Evolutionary conservation across 2,113 vertebrate species (phyloP).

Genomic region (Pollachius pollachius): DNA sequence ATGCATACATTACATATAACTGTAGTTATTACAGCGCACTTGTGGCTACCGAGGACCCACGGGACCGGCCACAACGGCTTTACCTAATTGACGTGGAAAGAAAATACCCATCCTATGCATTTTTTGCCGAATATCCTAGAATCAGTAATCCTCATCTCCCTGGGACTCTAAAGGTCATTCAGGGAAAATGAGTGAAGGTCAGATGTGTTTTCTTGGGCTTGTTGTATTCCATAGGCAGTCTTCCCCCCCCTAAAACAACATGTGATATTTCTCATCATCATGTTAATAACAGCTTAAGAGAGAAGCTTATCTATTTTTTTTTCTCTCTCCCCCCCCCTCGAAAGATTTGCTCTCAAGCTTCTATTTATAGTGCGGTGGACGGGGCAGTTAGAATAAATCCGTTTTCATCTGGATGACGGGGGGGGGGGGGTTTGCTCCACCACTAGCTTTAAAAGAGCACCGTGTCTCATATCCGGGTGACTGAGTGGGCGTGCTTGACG

Average conservation of each 20-base stretch:
- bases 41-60: no score
- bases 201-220: no score
- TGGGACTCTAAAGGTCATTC: no score
- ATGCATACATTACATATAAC: no score
- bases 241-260: slow-evolving; percentile 45
- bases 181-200: no score
- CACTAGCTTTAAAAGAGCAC: slow-evolving; percentile 64
- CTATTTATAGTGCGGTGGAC: slow-evolving; percentile 73
- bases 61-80: no score
- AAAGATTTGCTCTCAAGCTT: slow-evolving; percentile 67
- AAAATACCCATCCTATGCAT: no score
- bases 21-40: no score
- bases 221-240: slow-evolving; percentile 29
- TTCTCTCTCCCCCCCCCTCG: slow-evolving; percentile 33
- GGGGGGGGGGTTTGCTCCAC: slow-evolving; percentile 31
- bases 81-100: no score
- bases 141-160: no score
- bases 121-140: no score
- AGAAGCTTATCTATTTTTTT: slow-evolving; percentile 47
- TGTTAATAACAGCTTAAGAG: slow-evolving; percentile 76
- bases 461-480: slow-evolving; percentile 44
- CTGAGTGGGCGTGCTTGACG: slow-evolving; percentile 57
- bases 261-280: slow-evolving; percentile 65
- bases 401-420: slow-evolving; percentile 74
- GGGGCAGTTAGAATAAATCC: slow-evolving; percentile 73